phyloP scores from a whole-genome alignment of 2,113 vertebrate species.

The Apteryx owenii region DNA sequence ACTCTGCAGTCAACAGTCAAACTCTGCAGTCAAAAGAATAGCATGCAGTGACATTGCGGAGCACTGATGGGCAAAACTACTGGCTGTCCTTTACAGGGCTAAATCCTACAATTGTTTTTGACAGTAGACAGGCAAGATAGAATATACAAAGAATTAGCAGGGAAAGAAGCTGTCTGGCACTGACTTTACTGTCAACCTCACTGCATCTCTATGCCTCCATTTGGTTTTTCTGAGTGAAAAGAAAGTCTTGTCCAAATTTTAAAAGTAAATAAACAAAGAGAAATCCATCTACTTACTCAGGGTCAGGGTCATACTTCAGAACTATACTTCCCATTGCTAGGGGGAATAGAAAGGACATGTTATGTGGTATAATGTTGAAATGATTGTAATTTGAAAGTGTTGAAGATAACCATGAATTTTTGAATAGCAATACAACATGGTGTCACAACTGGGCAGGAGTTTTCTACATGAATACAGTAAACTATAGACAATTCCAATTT shows the following conservation, averaged over 20 bases:
- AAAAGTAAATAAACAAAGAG: background rate
- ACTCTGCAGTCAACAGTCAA: background rate
- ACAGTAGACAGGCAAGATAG: background rate
- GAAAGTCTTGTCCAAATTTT: background rate
- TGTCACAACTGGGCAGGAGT: background rate
- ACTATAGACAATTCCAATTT: background rate
- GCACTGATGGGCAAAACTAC: background rate
- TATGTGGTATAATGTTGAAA: background rate
- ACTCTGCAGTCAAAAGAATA: background rate
- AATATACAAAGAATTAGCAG: background rate
- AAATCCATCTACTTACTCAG: conserved; percentile 80
- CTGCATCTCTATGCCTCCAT: background rate
- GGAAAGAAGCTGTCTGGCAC: background rate
- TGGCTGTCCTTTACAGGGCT: background rate
- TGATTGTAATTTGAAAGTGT: background rate
- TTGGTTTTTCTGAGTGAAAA: background rate
- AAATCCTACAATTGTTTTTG: background rate
- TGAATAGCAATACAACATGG: background rate
- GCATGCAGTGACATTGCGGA: background rate
- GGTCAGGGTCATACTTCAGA: conserved; percentile 91
- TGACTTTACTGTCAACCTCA: background rate
- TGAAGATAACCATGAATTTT: background rate
- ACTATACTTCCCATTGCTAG: conserved; percentile 94
- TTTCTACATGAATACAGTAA: background rate
- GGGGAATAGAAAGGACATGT: background rate